Evolutionary conservation across 2,888 invertebrate genomes (phyloP), one percentile per base, ranked within the genome.

Genomic region (Lamproptera curius): DNA sequence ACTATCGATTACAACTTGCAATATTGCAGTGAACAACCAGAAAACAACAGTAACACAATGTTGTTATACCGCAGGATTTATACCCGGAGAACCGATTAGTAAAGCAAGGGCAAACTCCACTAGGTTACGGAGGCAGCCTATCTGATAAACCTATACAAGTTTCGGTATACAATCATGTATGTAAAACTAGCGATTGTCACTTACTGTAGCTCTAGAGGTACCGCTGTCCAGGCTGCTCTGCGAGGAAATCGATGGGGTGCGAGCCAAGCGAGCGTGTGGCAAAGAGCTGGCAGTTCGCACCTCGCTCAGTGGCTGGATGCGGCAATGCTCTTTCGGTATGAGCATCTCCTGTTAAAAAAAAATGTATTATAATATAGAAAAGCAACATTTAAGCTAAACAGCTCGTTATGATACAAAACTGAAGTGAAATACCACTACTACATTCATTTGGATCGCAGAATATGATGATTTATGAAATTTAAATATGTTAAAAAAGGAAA

Each of bases 151-250:
- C n/a, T n/a, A n/a, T n/a, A n/a, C n/a, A n/a, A n/a, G n/a, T n/a
- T n/a, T n/a, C n/a, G n/a, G n/a, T n/a, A n/a, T n/a, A n/a, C n/a
- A n/a, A n/a, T n/a, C n/a, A n/a, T n/a, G n/a, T n/a, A 4, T 23
- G 23, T 23, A 8, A 6, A 23, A 23, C 4, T 23, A 23, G 8
- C 8, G 4, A 23, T 17, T 11, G 10, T n/a, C 40, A 68, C 80
- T 76, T 42, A 86, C 87, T 46, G 87, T 86, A 36, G 86, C 87
- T 77, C 92, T 88, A 42, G 91, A 90, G 54, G 92, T 91, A 57
- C 92, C 92, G 66, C 93, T 93, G 67, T 95, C 95, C 54, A 95
- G 85, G 68, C 94, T 95, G 79, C 94, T 93, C 75, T 95, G 95
- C 47, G 95, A 95, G 10, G 94, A 94, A 59, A 95, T 92, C 20